Percentiles rank a stretch among this genome's conserved stretches.
phyloP scores from a whole-genome alignment of 2,797 vertebrate species.

The Euphonia xanthogaster region DNA sequence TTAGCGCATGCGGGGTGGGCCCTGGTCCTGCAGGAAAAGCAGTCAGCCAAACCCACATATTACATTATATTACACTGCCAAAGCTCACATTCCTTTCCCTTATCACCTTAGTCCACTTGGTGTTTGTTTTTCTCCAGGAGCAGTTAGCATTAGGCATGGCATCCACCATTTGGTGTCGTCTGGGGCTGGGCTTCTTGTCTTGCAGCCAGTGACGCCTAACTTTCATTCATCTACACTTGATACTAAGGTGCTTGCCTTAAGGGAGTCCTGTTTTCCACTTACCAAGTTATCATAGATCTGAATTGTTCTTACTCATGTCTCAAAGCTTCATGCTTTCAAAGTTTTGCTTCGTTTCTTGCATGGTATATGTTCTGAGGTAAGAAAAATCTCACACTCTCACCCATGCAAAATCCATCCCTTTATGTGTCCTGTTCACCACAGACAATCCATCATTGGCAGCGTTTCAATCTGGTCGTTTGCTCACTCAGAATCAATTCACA shows the following conservation, averaged over 20 bases:
- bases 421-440: neutral
- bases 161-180: neutral
- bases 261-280: neutral
- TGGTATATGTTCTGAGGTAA: neutral
- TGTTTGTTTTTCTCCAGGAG: neutral
- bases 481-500: neutral
- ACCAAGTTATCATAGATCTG: neutral
- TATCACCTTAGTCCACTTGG: neutral
- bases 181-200: neutral
- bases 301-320: neutral
- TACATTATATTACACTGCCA: too few species aligned
- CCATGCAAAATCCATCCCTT: neutral
- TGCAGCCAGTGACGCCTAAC: too few species aligned
- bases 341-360: neutral
- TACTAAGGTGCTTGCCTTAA: neutral
- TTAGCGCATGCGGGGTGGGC: fast-evolving
- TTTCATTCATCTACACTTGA: neutral
- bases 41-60: neutral
- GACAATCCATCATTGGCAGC: neutral
- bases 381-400: neutral
- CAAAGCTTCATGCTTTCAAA: neutral
- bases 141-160: neutral
- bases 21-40: neutral
- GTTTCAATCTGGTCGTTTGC: neutral
- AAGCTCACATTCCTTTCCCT: neutral